Conservation (phyloP, 2,113 vertebrate genomes). For the Pao palembangensis region DNA sequence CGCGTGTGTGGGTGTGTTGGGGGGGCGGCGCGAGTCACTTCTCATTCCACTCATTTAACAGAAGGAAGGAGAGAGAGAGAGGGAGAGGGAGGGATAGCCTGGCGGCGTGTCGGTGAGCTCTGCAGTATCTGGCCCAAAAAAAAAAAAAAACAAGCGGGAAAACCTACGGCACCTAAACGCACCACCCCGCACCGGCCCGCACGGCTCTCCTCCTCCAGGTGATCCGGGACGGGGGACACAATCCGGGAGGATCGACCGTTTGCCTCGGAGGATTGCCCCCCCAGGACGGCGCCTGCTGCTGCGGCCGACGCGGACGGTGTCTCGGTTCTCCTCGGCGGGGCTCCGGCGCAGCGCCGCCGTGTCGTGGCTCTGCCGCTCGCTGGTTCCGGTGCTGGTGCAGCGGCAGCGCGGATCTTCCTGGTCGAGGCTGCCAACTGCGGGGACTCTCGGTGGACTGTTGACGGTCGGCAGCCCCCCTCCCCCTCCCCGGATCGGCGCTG, state of each 20-base stretch:
- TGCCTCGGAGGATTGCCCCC: background rate
- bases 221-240: slow-evolving; percentile 6
- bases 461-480: background rate
- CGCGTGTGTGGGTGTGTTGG: slow-evolving; percentile 4
- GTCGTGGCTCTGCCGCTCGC: no score
- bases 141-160: slow-evolving; percentile 9
- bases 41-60: slow-evolving; percentile 48
- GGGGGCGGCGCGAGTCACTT: slow-evolving; percentile 38
- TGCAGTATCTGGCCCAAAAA: slow-evolving; percentile 35
- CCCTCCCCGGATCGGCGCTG: background rate
- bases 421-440: no score
- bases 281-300: background rate
- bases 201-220: slow-evolving; percentile 39
- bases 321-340: no score
- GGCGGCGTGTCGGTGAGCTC: slow-evolving; percentile 13
- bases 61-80: background rate
- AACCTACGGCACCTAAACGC: slow-evolving; percentile 35
- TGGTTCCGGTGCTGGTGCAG: no score
- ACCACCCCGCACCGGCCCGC: slow-evolving; percentile 8
- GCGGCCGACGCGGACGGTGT: no score
- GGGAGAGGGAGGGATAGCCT: background rate
- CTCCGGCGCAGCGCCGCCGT: no score
- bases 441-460: no score
- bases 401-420: no score
- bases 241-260: background rate